A percentile compares a stretch with the other conserved stretches of the same genome.
Evolutionary conservation across 2,113 vertebrate genomes (phyloP).

Genomic region (Bubalus kerabau): DNA sequence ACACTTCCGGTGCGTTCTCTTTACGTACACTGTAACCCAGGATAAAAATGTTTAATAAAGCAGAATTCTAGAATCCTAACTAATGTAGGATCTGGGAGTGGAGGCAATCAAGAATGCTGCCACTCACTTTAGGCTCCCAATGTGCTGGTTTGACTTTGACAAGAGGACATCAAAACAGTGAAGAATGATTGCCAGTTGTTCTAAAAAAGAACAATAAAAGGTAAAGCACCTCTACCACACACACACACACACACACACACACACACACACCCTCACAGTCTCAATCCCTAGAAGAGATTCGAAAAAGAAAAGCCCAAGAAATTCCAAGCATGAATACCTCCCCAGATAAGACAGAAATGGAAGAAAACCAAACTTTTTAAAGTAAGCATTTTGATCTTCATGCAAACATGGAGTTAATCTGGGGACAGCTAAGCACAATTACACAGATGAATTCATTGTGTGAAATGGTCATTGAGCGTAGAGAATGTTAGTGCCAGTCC

Average conservation of each 20-base stretch:
- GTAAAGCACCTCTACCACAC: not conserved
- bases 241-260: not conserved
- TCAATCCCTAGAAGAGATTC: conserved; percentile 2
- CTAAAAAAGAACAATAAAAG: not conserved
- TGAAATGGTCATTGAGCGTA: conserved; percentile 83
- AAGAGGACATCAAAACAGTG: not conserved
- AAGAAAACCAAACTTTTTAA: conserved; percentile 58
- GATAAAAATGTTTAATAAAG: not conserved
- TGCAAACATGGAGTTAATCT: conserved; percentile 76
- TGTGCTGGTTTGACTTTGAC: not conserved
- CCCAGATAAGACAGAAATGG: conserved; percentile 61
- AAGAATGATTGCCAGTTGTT: not conserved
- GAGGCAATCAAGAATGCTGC: not conserved
- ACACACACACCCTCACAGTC: not conserved
- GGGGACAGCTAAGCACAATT: conserved; percentile 66
- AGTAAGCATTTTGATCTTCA: conserved; percentile 71
- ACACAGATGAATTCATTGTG: conserved; percentile 86
- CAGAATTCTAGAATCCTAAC: conserved; percentile 2
- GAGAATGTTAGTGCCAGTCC: conserved; percentile 74
- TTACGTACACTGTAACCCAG: not conserved
- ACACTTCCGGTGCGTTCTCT: not conserved
- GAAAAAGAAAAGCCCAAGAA: conserved; percentile 59
- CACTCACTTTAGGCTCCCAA: not conserved
- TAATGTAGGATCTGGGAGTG: not conserved
- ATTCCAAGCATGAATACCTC: conserved; percentile 60